Conservation (phyloP, 2,113 vertebrate genomes). For the Pseudorectes ferrugineus region DNA sequence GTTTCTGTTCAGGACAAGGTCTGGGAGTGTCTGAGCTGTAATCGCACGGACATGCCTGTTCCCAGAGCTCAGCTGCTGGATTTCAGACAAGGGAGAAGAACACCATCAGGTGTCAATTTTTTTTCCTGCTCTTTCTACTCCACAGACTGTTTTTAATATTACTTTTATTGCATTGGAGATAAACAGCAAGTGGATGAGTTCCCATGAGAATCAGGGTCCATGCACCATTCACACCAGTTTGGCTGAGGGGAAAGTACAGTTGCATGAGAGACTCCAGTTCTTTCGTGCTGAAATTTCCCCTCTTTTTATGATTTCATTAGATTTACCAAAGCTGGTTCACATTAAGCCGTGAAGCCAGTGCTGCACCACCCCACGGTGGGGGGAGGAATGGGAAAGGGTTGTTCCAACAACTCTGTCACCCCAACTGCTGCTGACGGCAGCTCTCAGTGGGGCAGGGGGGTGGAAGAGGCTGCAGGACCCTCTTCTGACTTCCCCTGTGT, state of each 20-base stretch:
- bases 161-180: conserved; percentile 48
- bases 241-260: not conserved
- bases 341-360: not conserved
- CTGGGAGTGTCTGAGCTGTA: conserved; percentile 14
- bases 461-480: not conserved
- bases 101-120: conserved; percentile 5
- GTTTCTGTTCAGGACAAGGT: not conserved
- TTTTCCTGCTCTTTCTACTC: not conserved
- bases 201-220: conserved; percentile 29
- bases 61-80: not conserved
- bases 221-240: not conserved
- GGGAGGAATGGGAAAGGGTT: not conserved
- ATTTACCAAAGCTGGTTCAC: conserved; percentile 10
- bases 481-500: not conserved
- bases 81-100: conserved; percentile 8
- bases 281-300: not conserved
- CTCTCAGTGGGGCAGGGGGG: not conserved
- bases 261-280: not conserved
- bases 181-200: conserved; percentile 18
- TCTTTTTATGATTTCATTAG: conserved; percentile 22
- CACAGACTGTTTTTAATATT: not conserved
- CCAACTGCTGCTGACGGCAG: not conserved
- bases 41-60: not conserved
- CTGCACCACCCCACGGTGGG: not conserved
- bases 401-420: not conserved